Evolutionary conservation across 2,113 vertebrate genomes (phyloP).

Genomic region (Aramus guarauna): DNA sequence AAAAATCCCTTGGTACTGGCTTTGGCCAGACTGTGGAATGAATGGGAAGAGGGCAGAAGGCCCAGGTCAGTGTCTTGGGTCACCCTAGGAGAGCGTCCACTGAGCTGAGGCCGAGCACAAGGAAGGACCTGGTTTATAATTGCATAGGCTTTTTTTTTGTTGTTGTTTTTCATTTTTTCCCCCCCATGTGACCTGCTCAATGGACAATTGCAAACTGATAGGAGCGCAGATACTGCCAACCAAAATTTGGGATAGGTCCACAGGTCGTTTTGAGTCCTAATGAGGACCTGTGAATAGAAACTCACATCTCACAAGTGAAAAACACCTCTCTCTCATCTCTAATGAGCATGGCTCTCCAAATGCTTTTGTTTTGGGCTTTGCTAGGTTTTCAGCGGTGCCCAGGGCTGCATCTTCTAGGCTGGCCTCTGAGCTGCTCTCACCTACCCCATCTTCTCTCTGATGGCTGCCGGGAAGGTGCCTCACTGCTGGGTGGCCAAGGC

Average conservation of each 20-base stretch:
- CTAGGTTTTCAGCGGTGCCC: neutral
- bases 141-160: neutral
- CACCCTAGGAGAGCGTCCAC: neutral
- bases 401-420: neutral
- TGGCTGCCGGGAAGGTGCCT: neutral
- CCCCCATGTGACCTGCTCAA: neutral
- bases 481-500: fast-evolving
- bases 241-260: slow-evolving; percentile 40
- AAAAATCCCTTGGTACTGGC: slow-evolving; percentile 32
- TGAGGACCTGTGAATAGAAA: slow-evolving; percentile 62
- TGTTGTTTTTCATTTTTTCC: neutral
- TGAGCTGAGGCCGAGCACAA: neutral
- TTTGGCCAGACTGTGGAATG: neutral
- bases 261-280: slow-evolving; percentile 58
- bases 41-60: neutral
- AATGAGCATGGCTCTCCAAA: neutral
- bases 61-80: slow-evolving; percentile 3
- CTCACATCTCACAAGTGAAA: slow-evolving; percentile 7
- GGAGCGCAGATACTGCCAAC: slow-evolving; percentile 27
- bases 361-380: neutral
- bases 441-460: neutral
- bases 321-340: slow-evolving; percentile 24
- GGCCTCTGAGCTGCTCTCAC: neutral
- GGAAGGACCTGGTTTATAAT: slow-evolving; percentile 49
- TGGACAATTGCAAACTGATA: slow-evolving; percentile 9